These are phyloP conservation scores for Heterodera schachtii DNA, from an alignment of 1,140 invertebrate species.

Conservation along the genomic window DNA sequence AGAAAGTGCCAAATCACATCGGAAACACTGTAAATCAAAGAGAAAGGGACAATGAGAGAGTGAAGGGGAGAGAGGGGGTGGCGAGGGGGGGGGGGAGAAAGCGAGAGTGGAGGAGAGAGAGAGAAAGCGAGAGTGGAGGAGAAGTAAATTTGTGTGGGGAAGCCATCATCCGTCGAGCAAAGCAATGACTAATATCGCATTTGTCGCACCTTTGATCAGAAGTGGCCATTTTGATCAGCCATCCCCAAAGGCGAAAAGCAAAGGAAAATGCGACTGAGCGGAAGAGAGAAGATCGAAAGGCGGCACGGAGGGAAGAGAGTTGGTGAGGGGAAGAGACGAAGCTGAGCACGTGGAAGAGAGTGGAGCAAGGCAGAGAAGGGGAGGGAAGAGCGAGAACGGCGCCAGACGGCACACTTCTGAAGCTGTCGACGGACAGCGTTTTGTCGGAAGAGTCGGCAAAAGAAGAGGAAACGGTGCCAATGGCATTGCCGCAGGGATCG, in stretches of 20 bases:
- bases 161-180: no score
- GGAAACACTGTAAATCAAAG: constrained; percentile 65
- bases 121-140: no score
- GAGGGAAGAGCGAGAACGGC: neutral
- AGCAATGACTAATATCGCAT: constrained; percentile 69
- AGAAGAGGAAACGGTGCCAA: neutral
- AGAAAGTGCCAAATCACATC: constrained; percentile 62
- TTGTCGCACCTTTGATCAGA: constrained; percentile 82
- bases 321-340: constrained; percentile 73
- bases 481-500: neutral
- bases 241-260: constrained; percentile 87
- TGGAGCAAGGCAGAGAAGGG: neutral
- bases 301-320: constrained; percentile 76
- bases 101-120: no score
- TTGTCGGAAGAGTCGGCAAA: neutral
- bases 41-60: neutral
- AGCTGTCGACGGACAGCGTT: neutral
- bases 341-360: neutral
- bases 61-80: no score
- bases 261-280: constrained; percentile 83
- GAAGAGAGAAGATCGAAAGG: constrained; percentile 81
- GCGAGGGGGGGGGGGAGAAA: constrained; percentile 41
- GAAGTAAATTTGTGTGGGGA: no score
- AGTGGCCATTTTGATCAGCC: constrained; percentile 83
- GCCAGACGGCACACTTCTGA: neutral